Conservation (phyloP, 2,113 vertebrate species). For the Semicossyphus pulcher region DNA sequence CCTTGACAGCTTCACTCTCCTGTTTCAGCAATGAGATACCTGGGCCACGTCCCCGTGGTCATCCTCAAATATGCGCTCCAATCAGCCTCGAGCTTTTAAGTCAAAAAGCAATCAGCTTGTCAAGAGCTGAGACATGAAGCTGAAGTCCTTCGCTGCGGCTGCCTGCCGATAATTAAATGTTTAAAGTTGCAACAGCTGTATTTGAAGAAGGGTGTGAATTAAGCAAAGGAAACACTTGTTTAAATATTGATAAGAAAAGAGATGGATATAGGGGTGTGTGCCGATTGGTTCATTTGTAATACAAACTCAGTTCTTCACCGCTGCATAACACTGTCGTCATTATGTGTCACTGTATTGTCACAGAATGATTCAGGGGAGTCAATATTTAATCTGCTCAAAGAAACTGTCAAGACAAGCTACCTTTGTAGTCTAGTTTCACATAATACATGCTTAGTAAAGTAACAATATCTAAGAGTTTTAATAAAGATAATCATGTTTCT, state of each 20-base stretch:
- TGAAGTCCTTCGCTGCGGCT: constrained; percentile 3
- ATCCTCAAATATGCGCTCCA: constrained; percentile 25
- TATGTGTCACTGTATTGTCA: constrained; percentile 11
- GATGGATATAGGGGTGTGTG: constrained; percentile 6
- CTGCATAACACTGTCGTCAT: background rate
- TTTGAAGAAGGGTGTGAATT: constrained; percentile 14
- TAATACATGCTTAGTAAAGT: too few species aligned
- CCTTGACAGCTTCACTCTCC: constrained; percentile 75
- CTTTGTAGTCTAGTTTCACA: too few species aligned
- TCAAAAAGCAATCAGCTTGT: constrained; percentile 44
- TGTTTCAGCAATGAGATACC: constrained; percentile 79
- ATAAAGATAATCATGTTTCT: too few species aligned
- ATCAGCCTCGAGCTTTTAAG: constrained; percentile 16
- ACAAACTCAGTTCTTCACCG: constrained; percentile 24
- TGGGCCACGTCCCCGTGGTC: constrained; percentile 63
- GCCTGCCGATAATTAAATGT: constrained; percentile 11
- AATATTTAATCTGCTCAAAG: constrained; percentile 18
- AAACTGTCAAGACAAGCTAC: too few species aligned
- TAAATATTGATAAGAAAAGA: constrained; percentile 55
- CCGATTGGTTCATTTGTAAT: constrained; percentile 46
- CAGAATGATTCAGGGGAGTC: background rate
- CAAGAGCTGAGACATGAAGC: constrained; percentile 21
- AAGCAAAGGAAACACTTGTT: constrained; percentile 25
- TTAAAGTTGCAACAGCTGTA: constrained; percentile 5
- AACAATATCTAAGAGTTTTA: too few species aligned